Evolutionary conservation across 2,797 vertebrate species (phyloP).

Genomic region (Octomys mimax): DNA sequence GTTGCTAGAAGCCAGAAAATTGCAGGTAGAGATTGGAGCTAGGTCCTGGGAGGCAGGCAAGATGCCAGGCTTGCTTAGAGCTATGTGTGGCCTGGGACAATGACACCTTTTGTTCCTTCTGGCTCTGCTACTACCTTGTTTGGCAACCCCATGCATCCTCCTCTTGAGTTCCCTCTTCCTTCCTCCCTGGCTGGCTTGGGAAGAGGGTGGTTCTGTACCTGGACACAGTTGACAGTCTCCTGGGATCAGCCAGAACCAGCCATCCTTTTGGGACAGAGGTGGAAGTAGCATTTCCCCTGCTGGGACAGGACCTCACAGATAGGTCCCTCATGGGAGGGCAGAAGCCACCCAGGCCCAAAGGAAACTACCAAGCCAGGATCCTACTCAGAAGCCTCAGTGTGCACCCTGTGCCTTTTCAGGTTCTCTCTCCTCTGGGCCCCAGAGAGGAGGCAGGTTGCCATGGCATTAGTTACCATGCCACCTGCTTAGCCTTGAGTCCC

Average conservation of each 20-base stretch:
- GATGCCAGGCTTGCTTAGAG: not conserved
- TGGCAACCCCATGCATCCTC: conserved; percentile 14
- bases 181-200: conserved; percentile 38
- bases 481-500: conserved; percentile 61
- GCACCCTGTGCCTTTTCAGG: not conserved
- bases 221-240: conserved; percentile 58
- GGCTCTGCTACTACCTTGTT: conserved; percentile 61
- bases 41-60: conserved; percentile 23
- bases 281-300: conserved; percentile 78
- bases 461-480: conserved; percentile 36
- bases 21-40: not conserved
- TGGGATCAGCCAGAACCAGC: conserved; percentile 58
- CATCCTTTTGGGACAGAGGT: conserved; percentile 45
- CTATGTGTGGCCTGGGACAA: conserved; percentile 42
- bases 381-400: not conserved
- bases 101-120: conserved; percentile 31
- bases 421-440: not conserved
- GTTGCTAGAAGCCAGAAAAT: not conserved
- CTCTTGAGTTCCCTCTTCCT: conserved; percentile 53
- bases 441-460: conserved; percentile 65
- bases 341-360: conserved; percentile 58
- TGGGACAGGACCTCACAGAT: conserved; percentile 42
- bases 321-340: conserved; percentile 36
- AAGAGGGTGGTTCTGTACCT: conserved; percentile 60
- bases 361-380: conserved; percentile 10